A percentile compares a stretch with the other conserved stretches of the same genome.
These are phyloP conservation scores for Scopus umbretta DNA, from an alignment of 2,113 vertebrate genomes.

Conservation along the genomic window DNA sequence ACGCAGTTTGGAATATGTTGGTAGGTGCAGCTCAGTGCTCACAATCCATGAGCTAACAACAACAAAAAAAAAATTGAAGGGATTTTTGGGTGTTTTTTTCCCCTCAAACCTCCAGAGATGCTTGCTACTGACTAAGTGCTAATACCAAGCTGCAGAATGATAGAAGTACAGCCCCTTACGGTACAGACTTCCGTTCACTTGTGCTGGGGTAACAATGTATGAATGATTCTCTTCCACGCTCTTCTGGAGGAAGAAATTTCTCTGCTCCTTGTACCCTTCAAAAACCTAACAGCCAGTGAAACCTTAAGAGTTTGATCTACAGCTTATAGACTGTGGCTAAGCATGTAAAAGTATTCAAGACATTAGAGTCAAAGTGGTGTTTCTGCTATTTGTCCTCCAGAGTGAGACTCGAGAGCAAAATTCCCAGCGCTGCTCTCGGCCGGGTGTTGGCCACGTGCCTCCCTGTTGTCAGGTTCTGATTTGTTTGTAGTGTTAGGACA, in stretches of 20 bases:
- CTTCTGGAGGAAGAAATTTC: neutral
- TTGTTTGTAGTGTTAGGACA: neutral
- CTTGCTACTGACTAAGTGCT: neutral
- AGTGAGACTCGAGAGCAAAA: neutral
- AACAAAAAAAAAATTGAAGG: neutral
- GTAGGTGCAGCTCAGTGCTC: neutral
- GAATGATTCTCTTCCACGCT: neutral
- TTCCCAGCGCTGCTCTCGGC: rapidly evolving
- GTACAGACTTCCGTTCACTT: neutral
- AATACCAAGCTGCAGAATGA: neutral
- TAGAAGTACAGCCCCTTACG: neutral
- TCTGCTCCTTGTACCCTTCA: neutral
- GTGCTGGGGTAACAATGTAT: neutral
- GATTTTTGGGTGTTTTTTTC: too few relatives aligned
- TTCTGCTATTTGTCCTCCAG: neutral
- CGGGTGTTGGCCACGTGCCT: rapidly evolving
- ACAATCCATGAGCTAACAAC: neutral
- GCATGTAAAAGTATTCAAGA: neutral
- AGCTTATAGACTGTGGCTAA: neutral
- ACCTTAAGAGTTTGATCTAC: neutral
- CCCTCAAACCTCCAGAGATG: neutral
- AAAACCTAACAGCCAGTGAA: neutral
- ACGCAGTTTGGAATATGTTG: neutral
- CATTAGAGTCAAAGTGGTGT: neutral
- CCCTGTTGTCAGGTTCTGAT: neutral